phyloP scores from a whole-genome alignment of 1,140 invertebrate genomes.

The Drosophila willistoni region DNA sequence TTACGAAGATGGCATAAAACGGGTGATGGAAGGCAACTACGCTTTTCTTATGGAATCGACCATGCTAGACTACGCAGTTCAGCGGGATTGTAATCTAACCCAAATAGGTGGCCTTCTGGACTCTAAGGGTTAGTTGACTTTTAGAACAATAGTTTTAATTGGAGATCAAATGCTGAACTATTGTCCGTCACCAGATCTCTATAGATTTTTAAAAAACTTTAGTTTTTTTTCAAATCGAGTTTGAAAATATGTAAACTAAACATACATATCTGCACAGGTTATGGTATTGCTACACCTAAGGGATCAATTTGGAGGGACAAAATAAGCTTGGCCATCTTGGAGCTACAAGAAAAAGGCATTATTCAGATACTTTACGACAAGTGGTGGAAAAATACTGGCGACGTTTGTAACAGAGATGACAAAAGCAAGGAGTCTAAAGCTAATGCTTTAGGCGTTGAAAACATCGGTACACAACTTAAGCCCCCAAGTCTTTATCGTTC shows the following conservation, averaged over 20 bases:
- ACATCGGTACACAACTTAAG: conserved; percentile 88
- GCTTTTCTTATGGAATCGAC: conserved; percentile 99
- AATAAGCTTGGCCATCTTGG: conserved; percentile 96
- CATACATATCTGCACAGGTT: conserved; percentile 83
- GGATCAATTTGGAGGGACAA: conserved; percentile 97
- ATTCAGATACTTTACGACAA: conserved; percentile 98
- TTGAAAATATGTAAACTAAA: too few species aligned
- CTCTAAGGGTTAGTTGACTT: conserved; percentile 82
- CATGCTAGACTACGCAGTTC: conserved; percentile 97
- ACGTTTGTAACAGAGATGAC: conserved; percentile 95
- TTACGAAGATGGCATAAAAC: conserved; percentile 94
- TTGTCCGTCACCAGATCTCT: too few species aligned
- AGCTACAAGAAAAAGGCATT: conserved; percentile 96
- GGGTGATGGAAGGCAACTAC: conserved; percentile 95
- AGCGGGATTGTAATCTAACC: conserved; percentile 98
- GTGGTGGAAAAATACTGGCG: conserved; percentile 98
- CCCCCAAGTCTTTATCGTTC: not conserved
- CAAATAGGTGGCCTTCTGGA: conserved; percentile 95
- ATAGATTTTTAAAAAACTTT: too few species aligned
- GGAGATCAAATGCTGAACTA: too few species aligned
- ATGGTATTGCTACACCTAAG: conserved; percentile 94
- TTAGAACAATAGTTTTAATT: too few species aligned
- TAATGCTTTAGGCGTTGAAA: conserved; percentile 95
- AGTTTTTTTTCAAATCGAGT: too few species aligned
- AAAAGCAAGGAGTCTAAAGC: conserved; percentile 96